phyloP scores from a whole-genome alignment of 2,797 vertebrate species.

The Silurus aristotelis region DNA sequence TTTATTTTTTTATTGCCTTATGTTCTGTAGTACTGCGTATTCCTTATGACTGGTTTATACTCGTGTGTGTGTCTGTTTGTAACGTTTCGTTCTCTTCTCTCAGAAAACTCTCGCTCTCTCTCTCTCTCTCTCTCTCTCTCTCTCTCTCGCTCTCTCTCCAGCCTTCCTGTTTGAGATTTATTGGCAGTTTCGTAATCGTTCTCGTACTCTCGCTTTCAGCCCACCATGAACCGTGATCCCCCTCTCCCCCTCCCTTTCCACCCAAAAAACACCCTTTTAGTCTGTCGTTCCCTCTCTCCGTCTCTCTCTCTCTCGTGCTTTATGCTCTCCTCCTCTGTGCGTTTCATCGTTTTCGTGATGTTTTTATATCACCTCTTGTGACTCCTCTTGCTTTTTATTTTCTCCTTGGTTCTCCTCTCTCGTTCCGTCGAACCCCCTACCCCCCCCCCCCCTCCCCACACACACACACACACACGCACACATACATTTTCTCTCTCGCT shows the following conservation, averaged over 20 bases:
- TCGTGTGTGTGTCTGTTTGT: not conserved
- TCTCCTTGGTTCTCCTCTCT: constrained; percentile 43
- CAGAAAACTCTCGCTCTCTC: constrained; percentile 3
- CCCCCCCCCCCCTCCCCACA: constrained; percentile 58
- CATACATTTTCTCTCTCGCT: constrained; percentile 47
- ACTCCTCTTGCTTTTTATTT: constrained; percentile 66
- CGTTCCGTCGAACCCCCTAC: constrained; percentile 52
- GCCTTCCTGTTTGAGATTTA: constrained; percentile 52
- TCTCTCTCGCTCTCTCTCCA: not conserved
- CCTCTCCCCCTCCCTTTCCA: not conserved
- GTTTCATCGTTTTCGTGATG: constrained; percentile 29
- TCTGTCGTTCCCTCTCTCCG: constrained; percentile 26
- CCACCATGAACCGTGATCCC: constrained; percentile 35
- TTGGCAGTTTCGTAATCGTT: constrained; percentile 40
- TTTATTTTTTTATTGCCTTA: not conserved
- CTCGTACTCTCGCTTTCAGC: constrained; percentile 39
- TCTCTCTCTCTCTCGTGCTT: constrained; percentile 48
- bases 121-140: not conserved
- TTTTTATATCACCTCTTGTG: constrained; percentile 71
- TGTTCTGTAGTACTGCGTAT: not conserved
- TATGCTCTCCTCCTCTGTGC: constrained; percentile 51
- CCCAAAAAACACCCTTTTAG: not conserved
- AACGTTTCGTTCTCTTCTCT: not conserved
- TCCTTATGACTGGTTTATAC: not conserved
- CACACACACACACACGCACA: not conserved